Conservation (phyloP, 2,113 vertebrate species). For the Cacatua alba region DNA sequence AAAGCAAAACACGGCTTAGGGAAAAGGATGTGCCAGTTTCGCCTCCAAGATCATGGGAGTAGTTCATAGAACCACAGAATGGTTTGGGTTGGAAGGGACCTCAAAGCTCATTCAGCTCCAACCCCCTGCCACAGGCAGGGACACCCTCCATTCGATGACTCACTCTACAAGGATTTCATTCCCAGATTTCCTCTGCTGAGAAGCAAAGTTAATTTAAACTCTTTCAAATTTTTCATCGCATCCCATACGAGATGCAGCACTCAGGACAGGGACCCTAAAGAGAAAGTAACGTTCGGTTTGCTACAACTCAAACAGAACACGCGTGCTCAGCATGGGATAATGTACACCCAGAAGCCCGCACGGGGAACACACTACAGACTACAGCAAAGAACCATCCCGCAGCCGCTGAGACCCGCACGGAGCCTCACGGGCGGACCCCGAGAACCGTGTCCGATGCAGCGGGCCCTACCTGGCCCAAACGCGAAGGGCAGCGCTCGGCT, state of each 20-base stretch:
- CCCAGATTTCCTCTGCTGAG: not conserved
- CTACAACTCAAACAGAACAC: not conserved
- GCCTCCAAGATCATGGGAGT: not conserved
- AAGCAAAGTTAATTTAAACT: not conserved
- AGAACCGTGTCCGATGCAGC: rapidly evolving
- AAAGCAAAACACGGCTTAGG: not conserved
- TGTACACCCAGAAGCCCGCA: not conserved
- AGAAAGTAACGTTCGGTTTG: not conserved
- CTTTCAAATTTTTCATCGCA: not conserved
- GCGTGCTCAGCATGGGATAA: not conserved
- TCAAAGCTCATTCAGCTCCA: not conserved
- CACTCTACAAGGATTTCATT: not conserved
- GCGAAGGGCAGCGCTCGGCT: not conserved
- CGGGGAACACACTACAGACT: not conserved
- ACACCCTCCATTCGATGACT: not conserved
- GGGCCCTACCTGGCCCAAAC: not conserved
- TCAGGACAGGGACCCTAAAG: not conserved
- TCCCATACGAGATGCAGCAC: not conserved
- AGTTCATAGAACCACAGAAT: not conserved
- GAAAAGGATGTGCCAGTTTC: not conserved
- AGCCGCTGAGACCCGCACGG: rapidly evolving
- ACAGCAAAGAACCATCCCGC: not conserved
- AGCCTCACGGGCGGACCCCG: rapidly evolving
- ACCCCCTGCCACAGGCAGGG: not conserved
- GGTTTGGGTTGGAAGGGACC: not conserved